Evolutionary conservation across 2,888 invertebrate species (phyloP), one percentile per base, ranked within the genome.

Genomic region (Eilema caniola): DNA sequence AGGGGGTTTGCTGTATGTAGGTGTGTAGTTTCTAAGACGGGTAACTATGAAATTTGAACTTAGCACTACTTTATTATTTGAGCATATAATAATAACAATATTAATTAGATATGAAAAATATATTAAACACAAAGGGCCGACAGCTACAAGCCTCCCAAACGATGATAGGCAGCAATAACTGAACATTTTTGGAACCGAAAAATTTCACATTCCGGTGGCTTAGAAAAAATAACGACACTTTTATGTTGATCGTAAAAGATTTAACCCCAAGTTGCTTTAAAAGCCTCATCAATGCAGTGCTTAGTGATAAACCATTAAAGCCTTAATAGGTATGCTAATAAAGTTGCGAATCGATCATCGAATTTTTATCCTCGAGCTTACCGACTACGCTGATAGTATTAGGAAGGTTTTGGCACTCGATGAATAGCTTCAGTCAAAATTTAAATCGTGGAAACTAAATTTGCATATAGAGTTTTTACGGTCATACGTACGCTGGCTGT

Each of bases 191-290:
- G 56, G 12, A 2, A 37, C 53, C 31, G 61, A 75, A 81, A 78
- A 70, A 71, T 71, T 57, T 79, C 65, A 61, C 72, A 74, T 77
- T 72, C 72, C 70, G 60, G 33, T 73, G 79, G 81, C 75, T 72
- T 73, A 74, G 76, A 74, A 83, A 80, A 83, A 83, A 83, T 87
- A 88, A 88, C 86, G 88, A 83, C 85, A 82, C 87, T 89, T 87
- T 90, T 90, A 90, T 86, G 86, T 83, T 81, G 84, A 87, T 89
- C 90, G 77, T 90, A 88, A 90, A 88, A 86, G 86, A 86, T 87
- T 87, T 86, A 86, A 85, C 85, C 84, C 78, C 62, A 78, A 80
- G 83, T 85, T 80, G 79, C 81, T 81, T 83, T 76, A 82, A 83
- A 86, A 87, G 84, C 84, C 81, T 83, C 80, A 83, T 87, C 86